A percentile compares a stretch with the other conserved stretches of the same genome.
These are phyloP conservation scores for Saccopteryx bilineata DNA, from an alignment of 2,113 vertebrate species.

Conservation along the genomic window DNA sequence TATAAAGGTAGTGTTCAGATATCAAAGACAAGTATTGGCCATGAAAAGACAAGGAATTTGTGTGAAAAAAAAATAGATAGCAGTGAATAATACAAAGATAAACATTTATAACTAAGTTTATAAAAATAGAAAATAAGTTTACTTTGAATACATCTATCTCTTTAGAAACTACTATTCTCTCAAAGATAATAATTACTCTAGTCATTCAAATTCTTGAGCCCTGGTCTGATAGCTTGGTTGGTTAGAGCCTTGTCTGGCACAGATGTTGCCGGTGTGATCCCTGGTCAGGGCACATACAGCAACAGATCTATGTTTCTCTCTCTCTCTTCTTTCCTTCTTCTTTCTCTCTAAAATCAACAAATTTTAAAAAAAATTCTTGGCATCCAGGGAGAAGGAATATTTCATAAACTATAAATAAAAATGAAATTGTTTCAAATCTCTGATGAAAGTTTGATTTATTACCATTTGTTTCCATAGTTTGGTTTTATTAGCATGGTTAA, in stretches of 20 bases:
- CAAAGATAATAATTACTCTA: slow-evolving; percentile 56
- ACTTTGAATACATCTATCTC: slow-evolving; percentile 5
- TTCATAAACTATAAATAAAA: slow-evolving; percentile 45
- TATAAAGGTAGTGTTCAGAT: background rate
- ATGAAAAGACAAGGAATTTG: slow-evolving; percentile 28
- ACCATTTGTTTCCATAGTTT: background rate
- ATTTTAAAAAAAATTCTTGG: background rate
- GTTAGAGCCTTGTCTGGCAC: too few species aligned
- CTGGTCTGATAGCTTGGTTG: too few species aligned
- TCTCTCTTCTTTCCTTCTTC: too few species aligned
- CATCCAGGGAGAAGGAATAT: slow-evolving; percentile 16
- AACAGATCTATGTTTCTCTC: too few species aligned
- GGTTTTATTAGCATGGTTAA: slow-evolving; percentile 66
- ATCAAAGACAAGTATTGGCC: slow-evolving; percentile 33
- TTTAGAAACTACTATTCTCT: slow-evolving; percentile 27
- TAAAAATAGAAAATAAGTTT: slow-evolving; percentile 36
- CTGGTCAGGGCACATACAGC: too few species aligned
- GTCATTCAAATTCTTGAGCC: background rate
- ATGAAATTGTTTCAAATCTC: slow-evolving; percentile 69
- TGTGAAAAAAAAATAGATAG: background rate
- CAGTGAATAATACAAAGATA: slow-evolving; percentile 38
- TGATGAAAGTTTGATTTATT: slow-evolving; percentile 57
- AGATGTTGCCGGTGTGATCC: too few species aligned
- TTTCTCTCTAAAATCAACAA: too few species aligned
- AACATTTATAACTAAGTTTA: slow-evolving; percentile 33